These are phyloP conservation scores for Portunus trituberculatus DNA, from an alignment of 1,140 invertebrate genomes.

Conservation along the genomic window DNA sequence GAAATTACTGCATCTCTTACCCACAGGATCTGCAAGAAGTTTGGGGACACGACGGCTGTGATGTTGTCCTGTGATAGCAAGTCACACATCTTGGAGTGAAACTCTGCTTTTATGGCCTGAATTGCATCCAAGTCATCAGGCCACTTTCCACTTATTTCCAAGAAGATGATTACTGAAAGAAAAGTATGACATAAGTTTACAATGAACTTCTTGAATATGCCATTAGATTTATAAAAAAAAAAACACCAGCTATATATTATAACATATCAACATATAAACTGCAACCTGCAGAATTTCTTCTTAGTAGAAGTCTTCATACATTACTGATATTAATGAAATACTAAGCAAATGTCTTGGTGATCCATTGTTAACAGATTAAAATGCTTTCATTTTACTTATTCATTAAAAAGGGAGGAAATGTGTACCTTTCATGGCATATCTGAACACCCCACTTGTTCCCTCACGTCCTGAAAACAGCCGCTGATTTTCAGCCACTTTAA, in stretches of 20 bases:
- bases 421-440: slow-evolving; percentile 66
- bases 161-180: slow-evolving; percentile 82
- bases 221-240: too few species aligned
- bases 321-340: too few species aligned
- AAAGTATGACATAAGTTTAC: neutral
- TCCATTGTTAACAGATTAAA: too few species aligned
- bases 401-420: too few species aligned
- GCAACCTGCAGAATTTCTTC: too few species aligned
- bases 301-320: too few species aligned
- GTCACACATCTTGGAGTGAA: slow-evolving; percentile 83
- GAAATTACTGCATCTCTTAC: slow-evolving; percentile 21
- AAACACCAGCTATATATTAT: too few species aligned
- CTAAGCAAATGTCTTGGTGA: too few species aligned
- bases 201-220: too few species aligned
- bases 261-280: too few species aligned
- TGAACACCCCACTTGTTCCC: neutral
- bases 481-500: slow-evolving; percentile 14
- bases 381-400: too few species aligned
- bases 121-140: slow-evolving; percentile 91
- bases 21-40: slow-evolving; percentile 61
- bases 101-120: slow-evolving; percentile 90
- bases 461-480: slow-evolving; percentile 43
- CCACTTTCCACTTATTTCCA: slow-evolving; percentile 94
- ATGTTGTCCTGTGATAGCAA: slow-evolving; percentile 47
- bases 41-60: slow-evolving; percentile 48